Percentiles rank a stretch among this genome's conserved stretches.
Evolutionary conservation across 2,888 invertebrate species (phyloP).

Genomic region (Volucella zonaria): DNA sequence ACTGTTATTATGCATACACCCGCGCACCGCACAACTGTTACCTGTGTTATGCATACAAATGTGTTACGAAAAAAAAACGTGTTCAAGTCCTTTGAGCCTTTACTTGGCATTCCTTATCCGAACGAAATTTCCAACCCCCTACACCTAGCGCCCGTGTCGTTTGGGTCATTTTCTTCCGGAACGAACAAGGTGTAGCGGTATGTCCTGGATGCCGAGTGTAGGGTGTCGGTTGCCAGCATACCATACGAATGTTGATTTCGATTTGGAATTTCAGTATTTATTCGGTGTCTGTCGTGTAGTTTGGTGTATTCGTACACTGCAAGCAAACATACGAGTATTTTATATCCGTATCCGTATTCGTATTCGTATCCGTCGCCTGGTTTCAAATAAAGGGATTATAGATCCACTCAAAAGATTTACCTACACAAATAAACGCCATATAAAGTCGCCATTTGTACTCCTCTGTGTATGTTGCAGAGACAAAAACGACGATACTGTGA

Average conservation of each 20-base stretch:
- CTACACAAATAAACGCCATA: slow-evolving; percentile 10
- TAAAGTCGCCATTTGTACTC: background rate
- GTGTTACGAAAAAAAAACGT: slow-evolving; percentile 20
- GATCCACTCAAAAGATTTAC: slow-evolving; percentile 63
- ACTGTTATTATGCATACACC: slow-evolving; percentile 48
- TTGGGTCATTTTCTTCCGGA: slow-evolving; percentile 18
- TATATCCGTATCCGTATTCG: background rate
- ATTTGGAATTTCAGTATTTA: slow-evolving; percentile 52
- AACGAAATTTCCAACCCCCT: background rate
- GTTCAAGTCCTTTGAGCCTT: slow-evolving; percentile 12
- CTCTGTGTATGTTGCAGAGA: background rate
- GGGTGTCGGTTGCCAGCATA: background rate
- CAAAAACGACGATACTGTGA: slow-evolving; percentile 14
- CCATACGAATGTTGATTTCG: slow-evolving; percentile 37
- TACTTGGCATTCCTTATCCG: slow-evolving; percentile 9
- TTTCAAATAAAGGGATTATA: slow-evolving; percentile 52
- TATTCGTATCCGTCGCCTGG: slow-evolving; percentile 13
- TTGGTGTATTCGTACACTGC: slow-evolving; percentile 21
- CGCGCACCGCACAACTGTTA: slow-evolving; percentile 42
- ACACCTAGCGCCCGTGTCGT: background rate
- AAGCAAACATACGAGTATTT: background rate
- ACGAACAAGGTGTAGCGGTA: background rate
- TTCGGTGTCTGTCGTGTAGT: slow-evolving; percentile 32
- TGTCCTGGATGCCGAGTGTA: background rate
- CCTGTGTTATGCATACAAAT: slow-evolving; percentile 55